These are phyloP conservation scores for Diplazon laetatorius DNA, from an alignment of 2,888 invertebrate genomes.

Conservation along the genomic window DNA sequence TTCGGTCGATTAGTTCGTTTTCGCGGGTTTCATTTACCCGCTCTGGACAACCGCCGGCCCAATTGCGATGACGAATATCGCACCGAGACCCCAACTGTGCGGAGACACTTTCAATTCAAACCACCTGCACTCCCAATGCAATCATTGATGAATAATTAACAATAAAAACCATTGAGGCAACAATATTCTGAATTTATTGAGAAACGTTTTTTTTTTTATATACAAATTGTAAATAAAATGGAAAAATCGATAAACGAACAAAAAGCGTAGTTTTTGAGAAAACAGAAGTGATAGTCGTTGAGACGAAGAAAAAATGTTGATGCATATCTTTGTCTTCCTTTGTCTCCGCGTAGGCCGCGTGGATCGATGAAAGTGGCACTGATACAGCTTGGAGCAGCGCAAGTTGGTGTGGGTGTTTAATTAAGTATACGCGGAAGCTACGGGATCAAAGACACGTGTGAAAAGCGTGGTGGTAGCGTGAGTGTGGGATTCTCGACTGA, in stretches of 20 bases:
- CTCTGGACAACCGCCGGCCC: slow-evolving; percentile 1
- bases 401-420: neutral
- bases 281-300: no score
- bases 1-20: slow-evolving; percentile 48
- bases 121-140: no score
- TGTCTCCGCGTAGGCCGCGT: no score
- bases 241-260: no score
- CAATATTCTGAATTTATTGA: no score
- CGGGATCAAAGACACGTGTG: slow-evolving; percentile 40
- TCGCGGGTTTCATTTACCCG: slow-evolving; percentile 46
- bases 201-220: no score
- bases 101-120: neutral
- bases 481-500: slow-evolving; percentile 25
- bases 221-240: no score
- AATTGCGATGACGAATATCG: slow-evolving; percentile 34
- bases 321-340: no score
- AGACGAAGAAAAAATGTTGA: no score
- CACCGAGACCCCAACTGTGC: neutral
- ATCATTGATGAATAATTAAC: no score
- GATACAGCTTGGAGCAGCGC: neutral
- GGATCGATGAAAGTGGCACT: neutral
- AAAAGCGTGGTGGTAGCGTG: neutral
- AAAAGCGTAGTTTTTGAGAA: no score
- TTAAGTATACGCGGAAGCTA: neutral
- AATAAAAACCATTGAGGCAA: no score